Evolutionary conservation across 2,888 invertebrate species (phyloP), one percentile per base, ranked within the genome.

Genomic region (Agriopis marginaria): DNA sequence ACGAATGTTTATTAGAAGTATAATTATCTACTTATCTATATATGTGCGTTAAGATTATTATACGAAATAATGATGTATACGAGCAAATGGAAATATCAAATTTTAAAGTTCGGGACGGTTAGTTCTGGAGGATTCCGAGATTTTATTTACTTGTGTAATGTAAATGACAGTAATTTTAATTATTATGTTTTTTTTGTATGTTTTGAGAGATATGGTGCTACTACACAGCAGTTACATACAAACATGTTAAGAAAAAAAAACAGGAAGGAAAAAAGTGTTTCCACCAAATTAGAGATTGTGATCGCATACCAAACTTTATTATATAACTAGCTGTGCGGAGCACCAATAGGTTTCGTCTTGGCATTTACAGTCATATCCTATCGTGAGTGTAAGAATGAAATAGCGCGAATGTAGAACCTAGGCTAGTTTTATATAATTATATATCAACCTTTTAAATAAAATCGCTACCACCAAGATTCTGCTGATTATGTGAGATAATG

Each of bases 1-100:
- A 69, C 55, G 59, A 23, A 71, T 72, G 47, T 70, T 64, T 75
- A 51, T 62, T 63, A 62, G 42, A 62, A 32, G 49, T 71, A 71
- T 65, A 64, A 55, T 66, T 69, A 66, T 63, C 44, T 63, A 59
- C 42, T 68, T 66, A 44, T 23, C 17, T 44, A 50, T 50, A 68
- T 72, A 71, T 73, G 64, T 72, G 73, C 72, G 65, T 76, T 71
- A 69, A 66, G 71, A 67, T 32, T 53, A 68, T 60, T 72, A 76
- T 23, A 74, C 73, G 71, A 75, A 67, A 71, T 61, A 74, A 70
- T 71, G 49, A 73, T 71, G 76, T 76, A 76, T 76, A 76, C 76
- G 76, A 76, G 75, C 69, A 76, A 75, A 73, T 71, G 66, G 53
- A 62, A 65, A 69, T 63, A 59, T 62, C 55, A 62, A 50, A 70